phyloP scores from a whole-genome alignment of 2,888 invertebrate species.

The Athalia circularis region DNA sequence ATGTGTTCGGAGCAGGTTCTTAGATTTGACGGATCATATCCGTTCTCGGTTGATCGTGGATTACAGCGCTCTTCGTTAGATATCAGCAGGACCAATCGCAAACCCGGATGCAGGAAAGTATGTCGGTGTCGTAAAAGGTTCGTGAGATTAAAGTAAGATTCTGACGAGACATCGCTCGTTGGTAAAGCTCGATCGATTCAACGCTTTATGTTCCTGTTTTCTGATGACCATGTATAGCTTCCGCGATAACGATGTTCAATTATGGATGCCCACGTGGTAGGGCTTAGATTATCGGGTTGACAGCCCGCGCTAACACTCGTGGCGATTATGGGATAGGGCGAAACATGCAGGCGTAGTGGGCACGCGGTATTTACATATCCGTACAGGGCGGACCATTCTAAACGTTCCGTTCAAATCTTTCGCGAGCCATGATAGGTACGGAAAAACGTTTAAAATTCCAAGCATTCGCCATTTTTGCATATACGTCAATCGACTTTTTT shows the following conservation, averaged over 20 bases:
- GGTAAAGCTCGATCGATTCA: constrained; percentile 32
- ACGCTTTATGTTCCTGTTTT: constrained; percentile 25
- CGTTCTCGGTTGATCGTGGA: constrained; percentile 31
- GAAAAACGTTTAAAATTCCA: too few species aligned
- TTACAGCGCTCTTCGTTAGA: constrained; percentile 27
- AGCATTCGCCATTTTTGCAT: too few species aligned
- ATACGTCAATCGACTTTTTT: too few species aligned
- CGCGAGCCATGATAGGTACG: too few species aligned
- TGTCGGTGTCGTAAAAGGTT: constrained; percentile 39
- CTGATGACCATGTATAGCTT: constrained; percentile 2
- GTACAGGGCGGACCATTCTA: too few species aligned
- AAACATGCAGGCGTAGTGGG: too few species aligned
- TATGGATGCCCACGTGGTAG: constrained; percentile 14
- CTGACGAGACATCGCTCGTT: constrained; percentile 22
- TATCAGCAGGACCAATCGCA: constrained; percentile 22
- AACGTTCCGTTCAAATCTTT: too few species aligned
- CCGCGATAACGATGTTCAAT: constrained; percentile 16
- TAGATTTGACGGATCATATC: constrained; percentile 24
- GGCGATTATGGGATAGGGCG: constrained; percentile 9
- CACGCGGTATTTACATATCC: too few species aligned
- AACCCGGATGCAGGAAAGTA: constrained; percentile 19
- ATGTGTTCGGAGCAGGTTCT: constrained; percentile 8
- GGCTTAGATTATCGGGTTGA: constrained; percentile 22
- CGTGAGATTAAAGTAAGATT: constrained; percentile 38
- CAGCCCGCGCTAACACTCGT: neutral